These are phyloP conservation scores for Bombyx mori DNA, from an alignment of 1,140 invertebrate species.

Conservation along the genomic window DNA sequence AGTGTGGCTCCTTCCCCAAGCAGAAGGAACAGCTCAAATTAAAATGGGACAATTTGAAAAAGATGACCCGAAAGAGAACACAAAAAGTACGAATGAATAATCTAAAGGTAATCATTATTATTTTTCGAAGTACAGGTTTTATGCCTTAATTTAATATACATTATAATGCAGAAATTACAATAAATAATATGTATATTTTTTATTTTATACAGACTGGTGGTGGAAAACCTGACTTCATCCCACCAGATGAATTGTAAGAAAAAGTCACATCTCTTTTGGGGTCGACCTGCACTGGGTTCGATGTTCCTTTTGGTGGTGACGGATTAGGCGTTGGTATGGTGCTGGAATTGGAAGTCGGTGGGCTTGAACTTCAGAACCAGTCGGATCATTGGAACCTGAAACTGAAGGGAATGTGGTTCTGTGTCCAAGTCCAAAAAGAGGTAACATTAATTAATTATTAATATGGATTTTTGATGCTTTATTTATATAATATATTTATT, in stretches of 20 bases:
- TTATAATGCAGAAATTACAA: too few species aligned
- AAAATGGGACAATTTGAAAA: slow-evolving; percentile 8
- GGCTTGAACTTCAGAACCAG: neutral
- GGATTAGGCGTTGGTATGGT: neutral
- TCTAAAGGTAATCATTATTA: neutral
- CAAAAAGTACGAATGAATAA: slow-evolving; percentile 1
- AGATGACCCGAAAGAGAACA: neutral
- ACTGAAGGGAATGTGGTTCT: neutral
- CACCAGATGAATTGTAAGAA: slow-evolving; percentile 2
- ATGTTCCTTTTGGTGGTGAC: slow-evolving; percentile 3
- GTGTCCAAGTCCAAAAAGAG: neutral
- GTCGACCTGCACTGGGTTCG: neutral
- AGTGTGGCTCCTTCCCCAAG: too few species aligned
- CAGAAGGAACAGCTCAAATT: slow-evolving; percentile 2
- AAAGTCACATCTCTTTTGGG: neutral
- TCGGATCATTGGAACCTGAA: neutral
- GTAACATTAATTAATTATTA: neutral
- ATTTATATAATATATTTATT: too few species aligned
- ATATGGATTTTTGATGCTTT: too few species aligned
- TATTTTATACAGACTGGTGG: neutral
- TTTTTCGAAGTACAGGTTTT: too few species aligned
- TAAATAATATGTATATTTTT: too few species aligned
- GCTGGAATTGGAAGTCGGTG: neutral
- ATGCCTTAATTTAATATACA: too few species aligned
- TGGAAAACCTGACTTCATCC: slow-evolving; percentile 4